Conservation (phyloP, 2,113 vertebrate genomes). For the Gallinago undulata region DNA sequence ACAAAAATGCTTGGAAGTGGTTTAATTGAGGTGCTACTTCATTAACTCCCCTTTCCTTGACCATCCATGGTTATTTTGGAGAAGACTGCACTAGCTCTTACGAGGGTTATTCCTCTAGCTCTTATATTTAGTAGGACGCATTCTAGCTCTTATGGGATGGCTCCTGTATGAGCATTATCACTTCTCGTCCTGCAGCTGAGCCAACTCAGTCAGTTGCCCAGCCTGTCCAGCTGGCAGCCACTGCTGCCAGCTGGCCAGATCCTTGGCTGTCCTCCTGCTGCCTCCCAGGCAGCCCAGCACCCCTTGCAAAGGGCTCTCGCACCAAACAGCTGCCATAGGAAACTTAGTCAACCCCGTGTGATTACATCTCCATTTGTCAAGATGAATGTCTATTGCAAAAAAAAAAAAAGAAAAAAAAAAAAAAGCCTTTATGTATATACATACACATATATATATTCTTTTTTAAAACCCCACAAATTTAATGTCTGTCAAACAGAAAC, state of each 20-base stretch:
- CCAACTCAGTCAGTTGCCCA: too few relatives aligned
- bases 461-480: background rate
- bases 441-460: background rate
- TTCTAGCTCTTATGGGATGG: too few relatives aligned
- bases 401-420: background rate
- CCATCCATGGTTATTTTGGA: background rate
- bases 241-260: rapidly evolving
- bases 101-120: background rate
- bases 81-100: background rate
- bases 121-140: background rate
- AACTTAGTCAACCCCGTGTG: background rate
- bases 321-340: background rate
- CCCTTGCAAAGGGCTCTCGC: background rate
- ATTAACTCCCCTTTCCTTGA: background rate
- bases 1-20: background rate
- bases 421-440: background rate
- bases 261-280: background rate
- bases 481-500: slow-evolving; percentile 29
- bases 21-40: background rate
- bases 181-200: background rate
- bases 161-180: background rate
- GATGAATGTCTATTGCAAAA: background rate
- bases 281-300: background rate
- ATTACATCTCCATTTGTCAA: background rate
- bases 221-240: rapidly evolving